phyloP scores from a whole-genome alignment of 2,797 vertebrate species.

The Lycodopsis pacificus region DNA sequence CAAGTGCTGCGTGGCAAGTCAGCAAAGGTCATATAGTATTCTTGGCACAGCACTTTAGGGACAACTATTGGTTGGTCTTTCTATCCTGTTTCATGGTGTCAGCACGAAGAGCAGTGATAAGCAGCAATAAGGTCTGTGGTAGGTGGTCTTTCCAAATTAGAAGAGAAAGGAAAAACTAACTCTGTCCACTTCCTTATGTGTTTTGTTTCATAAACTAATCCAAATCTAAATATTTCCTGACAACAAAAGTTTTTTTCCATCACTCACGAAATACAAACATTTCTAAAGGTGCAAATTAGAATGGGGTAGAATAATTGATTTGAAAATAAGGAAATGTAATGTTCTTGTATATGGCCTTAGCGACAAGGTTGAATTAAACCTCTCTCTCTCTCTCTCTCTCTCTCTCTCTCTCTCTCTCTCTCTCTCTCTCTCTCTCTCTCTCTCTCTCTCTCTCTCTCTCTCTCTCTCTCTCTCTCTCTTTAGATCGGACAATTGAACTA shows the following conservation, averaged over 20 bases:
- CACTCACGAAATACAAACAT: background rate
- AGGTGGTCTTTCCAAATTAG: background rate
- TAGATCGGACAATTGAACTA: background rate
- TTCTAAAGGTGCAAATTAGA: background rate
- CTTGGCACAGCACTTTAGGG: slow-evolving; percentile 9
- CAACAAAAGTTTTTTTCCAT: background rate
- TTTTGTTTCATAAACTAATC: background rate
- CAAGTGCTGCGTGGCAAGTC: slow-evolving; percentile 26
- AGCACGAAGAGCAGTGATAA: slow-evolving; percentile 16
- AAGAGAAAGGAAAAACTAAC: slow-evolving; percentile 1
- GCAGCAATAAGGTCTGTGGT: background rate
- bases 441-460: background rate
- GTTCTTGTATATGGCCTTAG: background rate
- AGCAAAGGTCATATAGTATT: slow-evolving; percentile 39
- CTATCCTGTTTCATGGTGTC: slow-evolving; percentile 17
- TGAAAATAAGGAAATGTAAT: background rate
- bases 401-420: no score
- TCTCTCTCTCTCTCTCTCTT: background rate
- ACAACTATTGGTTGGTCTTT: slow-evolving; percentile 16
- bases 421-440: background rate
- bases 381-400: background rate
- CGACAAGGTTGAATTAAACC: background rate
- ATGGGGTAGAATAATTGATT: no score
- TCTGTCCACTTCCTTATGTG: background rate
- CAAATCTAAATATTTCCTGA: background rate